Evolutionary conservation across 2,113 vertebrate species (phyloP).

Genomic region (Eublepharis macularius): DNA sequence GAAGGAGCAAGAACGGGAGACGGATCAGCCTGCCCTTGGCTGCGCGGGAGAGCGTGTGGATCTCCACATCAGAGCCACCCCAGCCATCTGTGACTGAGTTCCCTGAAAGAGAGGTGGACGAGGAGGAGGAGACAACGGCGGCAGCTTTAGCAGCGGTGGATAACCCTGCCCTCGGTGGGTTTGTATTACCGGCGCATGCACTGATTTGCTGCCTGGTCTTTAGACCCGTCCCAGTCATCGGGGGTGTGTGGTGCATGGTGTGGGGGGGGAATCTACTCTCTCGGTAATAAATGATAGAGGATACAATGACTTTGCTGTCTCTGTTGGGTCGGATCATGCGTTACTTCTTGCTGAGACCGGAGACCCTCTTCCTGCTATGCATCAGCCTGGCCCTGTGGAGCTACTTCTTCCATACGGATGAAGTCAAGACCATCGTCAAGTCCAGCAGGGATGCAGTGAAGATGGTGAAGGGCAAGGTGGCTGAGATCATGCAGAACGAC

Average conservation of each 20-base stretch:
- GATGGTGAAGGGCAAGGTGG: constrained; percentile 98
- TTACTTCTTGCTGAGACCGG: constrained; percentile 97
- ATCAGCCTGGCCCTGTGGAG: constrained; percentile 98
- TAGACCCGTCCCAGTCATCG: constrained; percentile 47
- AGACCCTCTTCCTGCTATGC: constrained; percentile 95
- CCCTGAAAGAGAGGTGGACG: constrained; percentile 5
- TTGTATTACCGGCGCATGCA: constrained; percentile 54
- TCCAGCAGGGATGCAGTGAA: constrained; percentile 97
- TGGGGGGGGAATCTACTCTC: constrained; percentile 58
- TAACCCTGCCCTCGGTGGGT: constrained; percentile 34
- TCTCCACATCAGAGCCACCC: neutral
- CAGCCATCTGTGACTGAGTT: constrained; percentile 13
- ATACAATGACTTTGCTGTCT: constrained; percentile 99
- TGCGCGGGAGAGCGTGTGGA: neutral
- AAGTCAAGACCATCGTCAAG: constrained; percentile 98
- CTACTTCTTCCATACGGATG: constrained; percentile 99
- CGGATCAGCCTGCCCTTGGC: neutral
- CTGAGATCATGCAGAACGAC: constrained; percentile 97
- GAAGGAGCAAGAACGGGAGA: neutral
- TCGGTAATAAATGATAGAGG: constrained; percentile 94
- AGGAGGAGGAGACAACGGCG: neutral
- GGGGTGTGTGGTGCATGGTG: constrained; percentile 57
- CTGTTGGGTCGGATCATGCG: constrained; percentile 98
- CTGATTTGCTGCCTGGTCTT: constrained; percentile 54
- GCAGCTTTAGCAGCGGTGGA: neutral